phyloP scores from a whole-genome alignment of 2,797 vertebrate genomes.

The Rhinella marina region DNA sequence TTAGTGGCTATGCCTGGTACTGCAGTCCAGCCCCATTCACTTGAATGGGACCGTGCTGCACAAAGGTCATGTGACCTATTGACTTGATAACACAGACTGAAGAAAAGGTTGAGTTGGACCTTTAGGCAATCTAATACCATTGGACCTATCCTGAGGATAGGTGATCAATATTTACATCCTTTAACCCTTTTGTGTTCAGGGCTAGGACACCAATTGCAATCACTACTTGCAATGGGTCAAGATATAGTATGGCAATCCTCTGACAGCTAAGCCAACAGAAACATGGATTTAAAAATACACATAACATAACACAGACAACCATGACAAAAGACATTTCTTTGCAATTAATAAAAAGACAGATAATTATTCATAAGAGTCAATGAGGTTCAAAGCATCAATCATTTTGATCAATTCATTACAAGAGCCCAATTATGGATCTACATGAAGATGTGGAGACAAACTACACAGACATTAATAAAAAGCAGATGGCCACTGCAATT shows the following conservation, averaged over 20 bases:
- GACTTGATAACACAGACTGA: no score
- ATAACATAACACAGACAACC: not conserved
- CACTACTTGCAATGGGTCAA: not conserved
- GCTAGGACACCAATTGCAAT: not conserved
- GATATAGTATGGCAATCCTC: not conserved
- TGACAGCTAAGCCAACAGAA: not conserved
- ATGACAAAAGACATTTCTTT: not conserved
- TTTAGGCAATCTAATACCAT: no score
- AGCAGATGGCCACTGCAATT: not conserved
- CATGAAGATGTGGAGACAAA: not conserved
- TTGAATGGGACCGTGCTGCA: no score
- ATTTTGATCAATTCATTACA: not conserved
- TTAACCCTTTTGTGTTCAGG: not conserved
- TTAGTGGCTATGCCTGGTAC: no score
- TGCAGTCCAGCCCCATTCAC: no score
- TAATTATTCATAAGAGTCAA: not conserved
- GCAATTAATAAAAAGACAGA: not conserved
- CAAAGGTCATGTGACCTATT: no score
- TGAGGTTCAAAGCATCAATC: not conserved
- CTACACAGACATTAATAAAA: not conserved
- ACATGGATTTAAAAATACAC: not conserved
- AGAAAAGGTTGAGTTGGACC: no score
- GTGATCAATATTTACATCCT: no score
- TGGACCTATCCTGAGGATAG: no score
- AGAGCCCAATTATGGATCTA: not conserved